A percentile compares a stretch with the other conserved stretches of the same genome.
phyloP scores from a whole-genome alignment of 2,888 invertebrate genomes.

The Drosophila parthenogenetica region DNA sequence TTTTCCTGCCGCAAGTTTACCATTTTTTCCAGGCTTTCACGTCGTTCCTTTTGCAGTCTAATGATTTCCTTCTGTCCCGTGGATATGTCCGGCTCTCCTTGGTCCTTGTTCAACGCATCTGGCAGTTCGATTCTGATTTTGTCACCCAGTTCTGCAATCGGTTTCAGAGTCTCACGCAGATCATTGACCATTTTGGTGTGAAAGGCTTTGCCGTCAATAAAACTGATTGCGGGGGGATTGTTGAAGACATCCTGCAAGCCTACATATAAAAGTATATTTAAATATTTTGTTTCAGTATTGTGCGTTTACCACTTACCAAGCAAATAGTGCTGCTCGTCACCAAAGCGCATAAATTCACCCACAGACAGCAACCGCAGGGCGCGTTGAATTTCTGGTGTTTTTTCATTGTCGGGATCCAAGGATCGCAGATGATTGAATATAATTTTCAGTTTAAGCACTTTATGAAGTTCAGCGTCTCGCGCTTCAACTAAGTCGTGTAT shows the following conservation, averaged over 20 bases:
- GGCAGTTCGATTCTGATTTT: constrained; percentile 76
- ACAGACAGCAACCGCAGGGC: constrained; percentile 63
- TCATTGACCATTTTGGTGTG: constrained; percentile 64
- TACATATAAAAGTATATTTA: constrained; percentile 1
- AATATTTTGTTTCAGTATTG: not conserved
- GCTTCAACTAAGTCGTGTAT: constrained; percentile 66
- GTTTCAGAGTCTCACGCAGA: constrained; percentile 56
- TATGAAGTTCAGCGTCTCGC: constrained; percentile 67
- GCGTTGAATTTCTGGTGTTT: constrained; percentile 53
- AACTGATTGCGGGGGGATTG: constrained; percentile 53
- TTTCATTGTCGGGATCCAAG: constrained; percentile 43
- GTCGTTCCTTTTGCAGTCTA: constrained; percentile 73
- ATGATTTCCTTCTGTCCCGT: constrained; percentile 62
- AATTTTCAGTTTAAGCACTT: constrained; percentile 74
- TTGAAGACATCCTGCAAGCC: constrained; percentile 52
- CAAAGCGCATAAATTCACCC: constrained; percentile 59
- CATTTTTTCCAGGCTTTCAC: constrained; percentile 63
- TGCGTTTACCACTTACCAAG: constrained; percentile 51
- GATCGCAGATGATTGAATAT: constrained; percentile 68
- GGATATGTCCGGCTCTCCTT: constrained; percentile 23
- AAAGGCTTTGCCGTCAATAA: constrained; percentile 81
- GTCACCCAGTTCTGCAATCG: constrained; percentile 65
- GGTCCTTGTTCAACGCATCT: constrained; percentile 50
- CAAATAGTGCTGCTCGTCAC: constrained; percentile 43
- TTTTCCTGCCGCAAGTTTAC: constrained; percentile 70